phyloP scores from a whole-genome alignment of 1,140 invertebrate genomes.

The Eufriesea mexicana region DNA sequence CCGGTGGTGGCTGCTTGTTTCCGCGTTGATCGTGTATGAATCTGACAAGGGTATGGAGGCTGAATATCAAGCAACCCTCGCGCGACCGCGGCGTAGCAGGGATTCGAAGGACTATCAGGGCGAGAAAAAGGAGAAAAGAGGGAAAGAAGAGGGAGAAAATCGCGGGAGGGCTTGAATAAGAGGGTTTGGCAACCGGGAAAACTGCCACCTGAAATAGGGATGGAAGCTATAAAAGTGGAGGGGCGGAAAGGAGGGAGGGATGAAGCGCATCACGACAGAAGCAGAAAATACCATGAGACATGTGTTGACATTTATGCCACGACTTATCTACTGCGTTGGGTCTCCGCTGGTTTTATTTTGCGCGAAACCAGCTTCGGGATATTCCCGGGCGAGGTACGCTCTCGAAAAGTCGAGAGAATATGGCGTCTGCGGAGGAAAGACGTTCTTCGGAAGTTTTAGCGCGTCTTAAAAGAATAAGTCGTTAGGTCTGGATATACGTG shows the following conservation, averaged over 20 bases:
- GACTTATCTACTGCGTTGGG: constrained; percentile 45
- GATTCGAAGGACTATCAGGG: constrained; percentile 5
- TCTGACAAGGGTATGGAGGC: neutral
- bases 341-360: constrained; percentile 38
- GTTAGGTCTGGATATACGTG: constrained; percentile 16
- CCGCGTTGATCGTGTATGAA: neutral
- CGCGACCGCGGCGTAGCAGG: neutral
- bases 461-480: constrained; percentile 53
- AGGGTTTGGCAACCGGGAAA: constrained; percentile 9
- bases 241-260: neutral
- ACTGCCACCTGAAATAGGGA: constrained; percentile 9
- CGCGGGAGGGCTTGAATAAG: too few species aligned
- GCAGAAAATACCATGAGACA: constrained; percentile 41
- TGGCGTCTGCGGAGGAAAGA: constrained; percentile 33
- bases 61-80: neutral
- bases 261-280: constrained; percentile 32
- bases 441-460: constrained; percentile 37
- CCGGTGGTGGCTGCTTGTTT: neutral
- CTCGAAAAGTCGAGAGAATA: constrained; percentile 48
- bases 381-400: constrained; percentile 7
- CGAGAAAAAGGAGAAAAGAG: too few species aligned
- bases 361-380: constrained; percentile 7
- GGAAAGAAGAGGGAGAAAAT: neutral
- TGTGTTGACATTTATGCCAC: constrained; percentile 51
- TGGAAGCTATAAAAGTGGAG: neutral